Percentiles rank a stretch among this genome's conserved stretches.
These are phyloP conservation scores for Epinephelus moara DNA, from an alignment of 2,113 vertebrate species.

Conservation along the genomic window DNA sequence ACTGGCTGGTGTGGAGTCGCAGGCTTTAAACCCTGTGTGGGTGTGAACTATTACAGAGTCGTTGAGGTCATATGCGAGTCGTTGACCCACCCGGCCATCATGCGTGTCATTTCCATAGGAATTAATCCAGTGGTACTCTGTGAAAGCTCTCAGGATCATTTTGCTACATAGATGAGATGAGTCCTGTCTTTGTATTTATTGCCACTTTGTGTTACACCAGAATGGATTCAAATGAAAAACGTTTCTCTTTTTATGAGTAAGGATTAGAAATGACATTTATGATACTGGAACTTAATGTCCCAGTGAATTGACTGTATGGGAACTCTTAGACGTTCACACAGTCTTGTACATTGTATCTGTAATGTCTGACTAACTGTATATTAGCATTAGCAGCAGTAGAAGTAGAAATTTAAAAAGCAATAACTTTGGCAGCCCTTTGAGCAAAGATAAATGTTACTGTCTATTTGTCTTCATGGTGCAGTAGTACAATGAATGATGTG, in stretches of 20 bases:
- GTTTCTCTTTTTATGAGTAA: not conserved
- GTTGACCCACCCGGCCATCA: too few relatives aligned
- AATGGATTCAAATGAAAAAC: not conserved
- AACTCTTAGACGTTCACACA: not conserved
- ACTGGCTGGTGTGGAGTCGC: too few relatives aligned
- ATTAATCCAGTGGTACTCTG: not conserved
- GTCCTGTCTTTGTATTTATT: not conserved
- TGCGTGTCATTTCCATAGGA: too few relatives aligned
- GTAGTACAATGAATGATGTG: slow-evolving; percentile 29
- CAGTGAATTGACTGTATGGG: not conserved
- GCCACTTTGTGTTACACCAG: not conserved
- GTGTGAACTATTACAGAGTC: too few relatives aligned
- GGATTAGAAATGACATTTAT: not conserved
- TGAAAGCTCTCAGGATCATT: slow-evolving; percentile 2
- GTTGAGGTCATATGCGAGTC: too few relatives aligned
- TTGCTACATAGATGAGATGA: not conserved
- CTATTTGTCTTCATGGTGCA: not conserved
- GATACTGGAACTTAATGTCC: not conserved
- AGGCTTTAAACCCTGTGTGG: too few relatives aligned
- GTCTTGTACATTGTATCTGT: not conserved
- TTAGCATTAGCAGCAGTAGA: not conserved
- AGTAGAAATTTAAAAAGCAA: not conserved
- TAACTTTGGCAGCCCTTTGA: not conserved
- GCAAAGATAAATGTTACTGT: not conserved
- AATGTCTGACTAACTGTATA: slow-evolving; percentile 8